phyloP scores from a whole-genome alignment of 1,140 invertebrate genomes.

The Caenorhabditis remanei region DNA sequence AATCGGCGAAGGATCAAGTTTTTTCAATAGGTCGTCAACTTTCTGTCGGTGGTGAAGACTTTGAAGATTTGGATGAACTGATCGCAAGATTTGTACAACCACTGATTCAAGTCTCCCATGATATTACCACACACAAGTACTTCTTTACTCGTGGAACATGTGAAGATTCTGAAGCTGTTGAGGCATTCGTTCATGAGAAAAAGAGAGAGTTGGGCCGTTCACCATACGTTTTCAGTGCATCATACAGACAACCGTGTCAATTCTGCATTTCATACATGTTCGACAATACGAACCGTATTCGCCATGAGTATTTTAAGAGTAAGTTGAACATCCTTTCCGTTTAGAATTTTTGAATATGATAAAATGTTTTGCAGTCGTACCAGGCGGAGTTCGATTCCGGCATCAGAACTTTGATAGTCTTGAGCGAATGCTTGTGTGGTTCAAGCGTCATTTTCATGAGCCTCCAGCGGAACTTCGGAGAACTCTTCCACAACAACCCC shows the following conservation, averaged over 20 bases:
- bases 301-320: slow-evolving; percentile 32
- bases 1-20: slow-evolving; percentile 95
- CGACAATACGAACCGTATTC: not conserved
- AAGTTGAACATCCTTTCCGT: not conserved
- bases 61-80: slow-evolving; percentile 63
- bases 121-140: slow-evolving; percentile 24
- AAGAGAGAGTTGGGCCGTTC: slow-evolving; percentile 87
- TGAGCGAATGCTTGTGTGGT: slow-evolving; percentile 90
- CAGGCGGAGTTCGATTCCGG: slow-evolving; percentile 92
- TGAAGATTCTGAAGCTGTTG: slow-evolving; percentile 84
- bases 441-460: slow-evolving; percentile 96
- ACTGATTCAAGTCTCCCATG: slow-evolving; percentile 43
- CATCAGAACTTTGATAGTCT: slow-evolving; percentile 89
- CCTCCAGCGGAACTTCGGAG: slow-evolving; percentile 78
- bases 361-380: slow-evolving; percentile 81
- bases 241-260: slow-evolving; percentile 24
- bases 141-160: slow-evolving; percentile 11
- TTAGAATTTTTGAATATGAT: not conserved
- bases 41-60: slow-evolving; percentile 60
- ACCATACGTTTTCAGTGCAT: slow-evolving; percentile 82
- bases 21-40: slow-evolving; percentile 83
- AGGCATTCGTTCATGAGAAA: slow-evolving; percentile 86
- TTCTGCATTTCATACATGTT: slow-evolving; percentile 41
- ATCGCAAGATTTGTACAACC: slow-evolving; percentile 57
- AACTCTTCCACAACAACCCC: not conserved